These are phyloP conservation scores for Arnoldichthys spilopterus DNA, from an alignment of 2,797 vertebrate species.

Conservation along the genomic window DNA sequence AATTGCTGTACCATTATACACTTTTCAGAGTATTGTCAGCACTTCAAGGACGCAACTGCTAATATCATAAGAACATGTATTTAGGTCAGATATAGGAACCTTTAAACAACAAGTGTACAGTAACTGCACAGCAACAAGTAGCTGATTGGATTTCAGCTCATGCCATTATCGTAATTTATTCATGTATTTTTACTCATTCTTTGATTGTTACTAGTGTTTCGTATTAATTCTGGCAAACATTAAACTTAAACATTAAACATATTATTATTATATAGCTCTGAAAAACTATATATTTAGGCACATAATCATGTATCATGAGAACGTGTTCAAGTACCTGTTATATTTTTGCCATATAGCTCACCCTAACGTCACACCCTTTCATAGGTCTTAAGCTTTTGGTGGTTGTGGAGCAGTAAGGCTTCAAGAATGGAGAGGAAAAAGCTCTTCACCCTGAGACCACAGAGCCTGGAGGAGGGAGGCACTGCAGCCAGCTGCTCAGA, in stretches of 20 bases:
- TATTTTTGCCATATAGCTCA: neutral
- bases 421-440: constrained; percentile 27
- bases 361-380: too few species aligned
- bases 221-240: too few species aligned
- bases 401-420: constrained; percentile 21
- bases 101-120: neutral
- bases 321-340: too few species aligned
- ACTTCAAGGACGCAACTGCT: too few species aligned
- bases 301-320: too few species aligned
- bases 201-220: neutral
- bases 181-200: neutral
- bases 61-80: too few species aligned
- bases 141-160: neutral
- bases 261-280: too few species aligned
- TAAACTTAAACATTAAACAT: too few species aligned
- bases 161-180: neutral
- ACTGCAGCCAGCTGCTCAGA: constrained; percentile 55
- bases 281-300: too few species aligned
- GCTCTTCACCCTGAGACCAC: constrained; percentile 28
- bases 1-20: too few species aligned
- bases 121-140: neutral
- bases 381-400: neutral
- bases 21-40: neutral
- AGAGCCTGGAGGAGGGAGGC: constrained; percentile 44
- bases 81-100: neutral